phyloP scores from a whole-genome alignment of 2,113 vertebrate species.

The Cyprinodon variegatus region DNA sequence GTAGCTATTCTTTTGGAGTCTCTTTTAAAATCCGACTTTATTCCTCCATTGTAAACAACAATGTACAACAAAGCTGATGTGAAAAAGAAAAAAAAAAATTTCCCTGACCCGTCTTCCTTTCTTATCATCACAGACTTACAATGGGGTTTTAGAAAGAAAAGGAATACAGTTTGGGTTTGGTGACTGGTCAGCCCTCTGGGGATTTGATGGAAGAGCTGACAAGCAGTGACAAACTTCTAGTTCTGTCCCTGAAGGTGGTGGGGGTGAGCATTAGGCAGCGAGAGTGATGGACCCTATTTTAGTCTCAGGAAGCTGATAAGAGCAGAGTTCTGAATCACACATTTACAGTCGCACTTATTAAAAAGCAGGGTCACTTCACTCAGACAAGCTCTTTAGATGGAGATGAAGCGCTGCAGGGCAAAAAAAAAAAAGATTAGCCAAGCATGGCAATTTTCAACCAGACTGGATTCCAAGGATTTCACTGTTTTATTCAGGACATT shows the following conservation, averaged over 20 bases:
- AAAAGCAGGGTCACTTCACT: conserved; percentile 65
- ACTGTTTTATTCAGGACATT: conserved; percentile 11
- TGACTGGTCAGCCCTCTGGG: conserved; percentile 39
- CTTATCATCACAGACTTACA: conserved; percentile 58
- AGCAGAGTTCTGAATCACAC: conserved; percentile 59
- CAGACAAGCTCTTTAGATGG: conserved; percentile 41
- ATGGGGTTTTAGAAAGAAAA: conserved; percentile 39
- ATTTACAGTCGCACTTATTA: conserved; percentile 59
- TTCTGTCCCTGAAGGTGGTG: conserved; percentile 51
- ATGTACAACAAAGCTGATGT: conserved; percentile 27
- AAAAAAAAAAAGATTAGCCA: conserved; percentile 38
- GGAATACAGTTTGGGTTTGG: conserved; percentile 54
- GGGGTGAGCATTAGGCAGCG: conserved; percentile 47
- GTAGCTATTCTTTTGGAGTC: not conserved
- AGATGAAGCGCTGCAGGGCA: conserved; percentile 16
- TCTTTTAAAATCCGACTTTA: conserved; percentile 33
- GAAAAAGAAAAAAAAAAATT: conserved; percentile 24
- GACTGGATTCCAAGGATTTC: conserved; percentile 55
- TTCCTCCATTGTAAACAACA: conserved; percentile 37
- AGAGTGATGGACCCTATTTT: conserved; percentile 50
- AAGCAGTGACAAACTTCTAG: conserved; percentile 59
- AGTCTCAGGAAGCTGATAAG: conserved; percentile 57
- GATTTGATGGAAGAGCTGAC: conserved; percentile 66
- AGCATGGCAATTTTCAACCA: conserved; percentile 23
- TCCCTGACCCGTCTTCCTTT: conserved; percentile 40